Evolutionary conservation across 2,113 vertebrate species (phyloP).

Genomic region (Mixornis gularis): DNA sequence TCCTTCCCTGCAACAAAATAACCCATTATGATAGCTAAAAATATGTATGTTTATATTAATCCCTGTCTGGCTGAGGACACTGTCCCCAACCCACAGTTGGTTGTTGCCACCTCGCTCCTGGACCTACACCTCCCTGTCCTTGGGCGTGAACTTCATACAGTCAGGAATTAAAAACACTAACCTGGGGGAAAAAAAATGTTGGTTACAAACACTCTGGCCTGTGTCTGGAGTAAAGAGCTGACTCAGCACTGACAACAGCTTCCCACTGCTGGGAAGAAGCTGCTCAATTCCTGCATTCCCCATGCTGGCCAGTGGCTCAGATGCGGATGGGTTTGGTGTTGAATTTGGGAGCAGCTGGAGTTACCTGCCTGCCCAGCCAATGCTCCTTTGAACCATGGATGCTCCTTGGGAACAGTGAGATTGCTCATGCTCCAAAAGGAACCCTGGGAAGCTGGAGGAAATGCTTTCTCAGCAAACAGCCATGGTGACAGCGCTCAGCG

Average conservation of each 20-base stretch:
- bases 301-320: accelerated
- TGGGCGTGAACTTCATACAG: background rate
- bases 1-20: background rate
- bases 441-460: background rate
- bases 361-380: background rate
- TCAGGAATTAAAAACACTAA: background rate
- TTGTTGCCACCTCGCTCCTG: background rate
- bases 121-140: background rate
- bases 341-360: background rate
- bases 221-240: background rate
- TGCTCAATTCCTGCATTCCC: background rate
- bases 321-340: background rate
- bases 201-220: background rate
- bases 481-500: background rate
- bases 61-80: background rate
- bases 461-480: background rate
- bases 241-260: background rate
- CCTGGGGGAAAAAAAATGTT: accelerated
- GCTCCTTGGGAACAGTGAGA: background rate
- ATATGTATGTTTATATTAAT: background rate
- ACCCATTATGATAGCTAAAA: background rate
- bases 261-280: background rate
- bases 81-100: accelerated
- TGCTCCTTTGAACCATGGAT: accelerated
- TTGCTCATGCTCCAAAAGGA: background rate